phyloP scores from a whole-genome alignment of 2,113 vertebrate species.

The Pomatostomus ruficeps region DNA sequence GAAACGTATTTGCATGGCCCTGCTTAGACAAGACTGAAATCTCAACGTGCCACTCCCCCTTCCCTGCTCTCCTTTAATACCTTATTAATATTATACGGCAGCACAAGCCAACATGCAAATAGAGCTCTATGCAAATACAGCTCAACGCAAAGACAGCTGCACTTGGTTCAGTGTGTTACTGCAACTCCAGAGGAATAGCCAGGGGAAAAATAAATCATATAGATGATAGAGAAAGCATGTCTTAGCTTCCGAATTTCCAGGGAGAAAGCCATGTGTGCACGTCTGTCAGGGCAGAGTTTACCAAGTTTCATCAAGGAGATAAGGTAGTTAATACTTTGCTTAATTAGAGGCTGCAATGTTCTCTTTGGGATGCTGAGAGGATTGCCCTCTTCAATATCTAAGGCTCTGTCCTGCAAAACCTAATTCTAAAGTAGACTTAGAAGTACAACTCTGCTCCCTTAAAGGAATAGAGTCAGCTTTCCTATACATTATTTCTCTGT shows the following conservation, averaged over 20 bases:
- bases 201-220: constrained; percentile 23
- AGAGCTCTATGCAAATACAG: constrained; percentile 24
- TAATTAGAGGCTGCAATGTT: not conserved
- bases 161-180: not conserved
- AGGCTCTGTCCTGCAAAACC: not conserved
- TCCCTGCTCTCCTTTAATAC: constrained; percentile 28
- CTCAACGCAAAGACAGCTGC: constrained; percentile 12
- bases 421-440: not conserved
- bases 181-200: constrained; percentile 19
- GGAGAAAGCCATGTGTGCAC: not conserved
- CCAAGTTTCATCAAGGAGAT: constrained; percentile 25
- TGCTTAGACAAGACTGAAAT: constrained; percentile 49
- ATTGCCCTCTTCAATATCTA: not conserved
- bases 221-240: constrained; percentile 11
- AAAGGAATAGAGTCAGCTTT: not conserved
- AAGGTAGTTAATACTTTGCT: not conserved
- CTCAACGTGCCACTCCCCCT: not conserved
- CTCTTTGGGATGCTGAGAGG: not conserved
- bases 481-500: not conserved
- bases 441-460: not conserved
- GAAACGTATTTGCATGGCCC: not conserved
- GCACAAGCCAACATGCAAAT: constrained; percentile 51
- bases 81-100: constrained; percentile 32
- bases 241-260: constrained; percentile 11
- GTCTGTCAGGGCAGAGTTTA: constrained; percentile 3